phyloP scores from a whole-genome alignment of 2,797 vertebrate species.

The Phataginus tetradactyla region DNA sequence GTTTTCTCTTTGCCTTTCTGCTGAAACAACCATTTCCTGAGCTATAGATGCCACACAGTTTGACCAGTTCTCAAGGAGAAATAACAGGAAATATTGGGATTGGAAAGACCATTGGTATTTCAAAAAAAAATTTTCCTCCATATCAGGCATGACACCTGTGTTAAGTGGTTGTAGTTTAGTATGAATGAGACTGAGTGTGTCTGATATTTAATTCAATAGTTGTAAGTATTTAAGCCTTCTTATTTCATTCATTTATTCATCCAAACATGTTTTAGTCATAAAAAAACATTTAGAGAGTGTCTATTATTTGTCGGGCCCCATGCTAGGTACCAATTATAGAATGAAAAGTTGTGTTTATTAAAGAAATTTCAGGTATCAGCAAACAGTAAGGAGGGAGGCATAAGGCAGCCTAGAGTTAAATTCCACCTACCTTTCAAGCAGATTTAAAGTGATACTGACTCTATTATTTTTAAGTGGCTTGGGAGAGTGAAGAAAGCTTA shows the following conservation, averaged over 20 bases:
- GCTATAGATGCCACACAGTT: not conserved
- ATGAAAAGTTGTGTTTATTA: slow-evolving; percentile 24
- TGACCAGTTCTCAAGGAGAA: not conserved
- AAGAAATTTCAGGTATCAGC: slow-evolving; percentile 13
- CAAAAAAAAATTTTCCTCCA: not conserved
- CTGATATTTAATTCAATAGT: not conserved
- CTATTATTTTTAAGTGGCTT: not conserved
- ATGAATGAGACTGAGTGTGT: not conserved
- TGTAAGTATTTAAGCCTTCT: slow-evolving; percentile 2
- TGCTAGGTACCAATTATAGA: slow-evolving; percentile 20
- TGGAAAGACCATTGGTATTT: not conserved
- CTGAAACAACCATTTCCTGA: not conserved
- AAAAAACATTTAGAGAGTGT: slow-evolving; percentile 7
- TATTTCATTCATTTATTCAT: slow-evolving; percentile 34
- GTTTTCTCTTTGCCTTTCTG: not conserved
- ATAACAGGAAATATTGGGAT: not conserved
- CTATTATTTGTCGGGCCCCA: slow-evolving; percentile 27
- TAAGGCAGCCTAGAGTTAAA: not conserved
- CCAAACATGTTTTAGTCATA: not conserved
- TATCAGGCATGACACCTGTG: not conserved
- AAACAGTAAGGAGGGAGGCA: not conserved
- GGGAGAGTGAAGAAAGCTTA: not conserved
- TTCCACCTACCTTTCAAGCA: not conserved
- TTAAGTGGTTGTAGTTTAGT: not conserved
- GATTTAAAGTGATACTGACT: not conserved